Base-by-base conservation (phyloP, 1,140 invertebrate species). In the Drosophila neocordata region DNA sequence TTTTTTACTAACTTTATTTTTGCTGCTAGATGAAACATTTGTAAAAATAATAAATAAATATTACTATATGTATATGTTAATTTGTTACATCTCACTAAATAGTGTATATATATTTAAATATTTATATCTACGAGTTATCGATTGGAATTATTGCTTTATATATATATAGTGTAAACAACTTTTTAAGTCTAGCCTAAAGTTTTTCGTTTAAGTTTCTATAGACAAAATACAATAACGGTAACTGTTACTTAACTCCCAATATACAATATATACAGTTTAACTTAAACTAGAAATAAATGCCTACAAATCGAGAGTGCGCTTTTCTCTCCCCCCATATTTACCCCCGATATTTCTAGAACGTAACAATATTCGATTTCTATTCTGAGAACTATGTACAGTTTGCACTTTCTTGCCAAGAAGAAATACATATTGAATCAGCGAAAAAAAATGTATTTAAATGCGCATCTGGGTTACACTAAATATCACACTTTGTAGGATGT, bases 401-500 rank as follows among this genome's bases (percentile, higher is more conserved):
- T 65, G 53, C 67, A 68, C 67, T 74, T 62, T 68, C 77, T 74
- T 62, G 72, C 77, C 66, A 79, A 58, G 58, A 53, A n/a, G 44
- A 44, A 41, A 24, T 60, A 51, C 12, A 38, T 31, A 48, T 52
- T 13, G 20, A 31, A 34, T 35, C 5, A 22, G 20, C 55, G 18
- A 13, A 34, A 13, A 65, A 41, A 72, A 31, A 72, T 76, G 62
- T 52, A 60, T 35, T 31, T 77, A 80, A 70, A 80, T 74, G 73
- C 82, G 82, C 82, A 60, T 69, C 67, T 78, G 81, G 75, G 61
- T 82, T 89, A 90, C 69, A 79, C 78, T 91, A 91, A 91, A 91
- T 91, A 91, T 91, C 90, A 91, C 90, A 91, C 90, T 90, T 75
- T 73, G 80, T 91, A 91, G 90, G 90, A 91, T 91, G 87, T 85